Base-by-base conservation (phyloP, 2,888 invertebrate genomes). In the Protophormia terraenovae region DNA sequence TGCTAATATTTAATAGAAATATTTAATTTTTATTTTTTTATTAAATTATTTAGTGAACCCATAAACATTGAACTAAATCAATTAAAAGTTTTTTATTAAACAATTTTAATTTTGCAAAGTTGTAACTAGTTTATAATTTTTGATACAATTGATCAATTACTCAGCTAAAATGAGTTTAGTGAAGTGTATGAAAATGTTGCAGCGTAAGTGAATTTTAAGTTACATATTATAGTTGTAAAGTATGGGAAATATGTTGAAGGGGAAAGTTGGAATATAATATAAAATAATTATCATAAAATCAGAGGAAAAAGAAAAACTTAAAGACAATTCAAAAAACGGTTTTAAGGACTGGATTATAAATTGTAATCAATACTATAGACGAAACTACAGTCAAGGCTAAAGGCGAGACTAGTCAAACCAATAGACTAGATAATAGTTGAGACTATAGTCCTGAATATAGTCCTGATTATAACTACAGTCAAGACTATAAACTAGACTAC, bases 71-170 rank as follows among this genome's bases (percentile, higher is more conserved):
- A 77, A 83, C 66, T 72, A 72, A 77, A 77, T 83, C 72, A 77
- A 83, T 77, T 82, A 77, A 83, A 83, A 77, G 66, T 77, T 72
- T 72, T 55, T 35, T 47, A 72, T 60, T 24, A 66, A 62, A 66
- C 38, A 47, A 72, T 83, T 72, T 66, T 24, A 45, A 64, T 41
- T 55, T 27, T 10, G 5, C n/a, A 69, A 82, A 71, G 16, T 80
- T 72, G 45, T 7, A n/a, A 10, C n/a, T 60, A 22, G 19, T 62
- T 60, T 60, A 7, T 12, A 69, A 7, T 53, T n/a, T n/a, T 41
- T 45, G 27, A n/a, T 53, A 22, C 41, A 79, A 71, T 62, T 64
- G 53, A 41, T 53, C 29, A 64, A 71, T 71, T 80, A 72, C 53
- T 80, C 6, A 12, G 14, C 32, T 24, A 8, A 55, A 72, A 66